Percentiles rank a stretch among this genome's conserved stretches.
Evolutionary conservation across 2,888 invertebrate genomes (phyloP).

Genomic region (Phortica magna): DNA sequence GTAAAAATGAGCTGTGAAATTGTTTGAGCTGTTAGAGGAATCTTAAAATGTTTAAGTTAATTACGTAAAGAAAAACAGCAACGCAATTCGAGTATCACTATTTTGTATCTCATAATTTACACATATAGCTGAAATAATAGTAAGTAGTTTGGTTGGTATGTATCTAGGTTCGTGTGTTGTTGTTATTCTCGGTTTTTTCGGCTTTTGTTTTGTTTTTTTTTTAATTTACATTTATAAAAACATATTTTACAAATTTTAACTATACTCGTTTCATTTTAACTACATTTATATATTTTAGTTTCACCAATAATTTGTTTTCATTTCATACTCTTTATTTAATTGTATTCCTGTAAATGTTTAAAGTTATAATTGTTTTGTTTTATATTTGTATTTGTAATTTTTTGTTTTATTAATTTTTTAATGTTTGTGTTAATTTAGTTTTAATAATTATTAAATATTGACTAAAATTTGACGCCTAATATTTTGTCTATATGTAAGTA

Average conservation of each 20-base stretch:
- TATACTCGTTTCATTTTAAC: slow-evolving; percentile 42
- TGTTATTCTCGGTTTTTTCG: neutral
- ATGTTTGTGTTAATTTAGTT: slow-evolving; percentile 6
- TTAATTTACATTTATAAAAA: slow-evolving; percentile 31
- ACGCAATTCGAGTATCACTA: neutral
- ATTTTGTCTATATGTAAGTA: slow-evolving; percentile 29
- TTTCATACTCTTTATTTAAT: slow-evolving; percentile 35
- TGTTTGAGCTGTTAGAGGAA: neutral
- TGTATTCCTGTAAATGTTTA: slow-evolving; percentile 33
- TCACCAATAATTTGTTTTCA: slow-evolving; percentile 33
- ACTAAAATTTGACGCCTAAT: slow-evolving; percentile 70
- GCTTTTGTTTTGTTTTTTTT: neutral
- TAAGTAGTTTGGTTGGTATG: neutral
- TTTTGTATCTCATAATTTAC: neutral
- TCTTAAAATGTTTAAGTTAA: neutral
- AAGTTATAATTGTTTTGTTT: slow-evolving; percentile 19
- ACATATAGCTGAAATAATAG: neutral
- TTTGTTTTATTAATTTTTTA: slow-evolving; percentile 8
- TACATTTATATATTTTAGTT: slow-evolving; percentile 43
- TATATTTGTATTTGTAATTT: slow-evolving; percentile 5
- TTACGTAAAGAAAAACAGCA: neutral
- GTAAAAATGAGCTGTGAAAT: too few species aligned
- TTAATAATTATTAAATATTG: slow-evolving; percentile 30
- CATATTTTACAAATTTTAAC: slow-evolving; percentile 31
- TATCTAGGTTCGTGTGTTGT: too few species aligned